These are phyloP conservation scores for Ianthella basta DNA, from an alignment of 37 sponge, comb jelly and placozoan species.

Conservation along the genomic window DNA sequence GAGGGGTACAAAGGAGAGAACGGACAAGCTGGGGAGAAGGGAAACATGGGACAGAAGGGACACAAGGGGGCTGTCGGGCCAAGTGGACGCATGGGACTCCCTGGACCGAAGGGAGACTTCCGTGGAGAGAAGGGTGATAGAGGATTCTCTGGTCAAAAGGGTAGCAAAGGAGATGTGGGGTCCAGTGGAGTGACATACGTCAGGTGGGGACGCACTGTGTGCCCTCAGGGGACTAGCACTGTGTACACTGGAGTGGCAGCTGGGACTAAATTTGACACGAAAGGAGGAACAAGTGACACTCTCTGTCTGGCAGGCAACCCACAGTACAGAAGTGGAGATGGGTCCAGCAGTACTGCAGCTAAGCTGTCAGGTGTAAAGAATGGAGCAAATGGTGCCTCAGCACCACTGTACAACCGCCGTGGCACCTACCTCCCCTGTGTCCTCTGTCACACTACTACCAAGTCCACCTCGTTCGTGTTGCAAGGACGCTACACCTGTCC, in stretches of 20 bases:
- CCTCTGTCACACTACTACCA: neutral
- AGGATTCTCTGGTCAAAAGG: neutral
- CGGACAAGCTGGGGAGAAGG: no score
- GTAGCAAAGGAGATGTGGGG: neutral
- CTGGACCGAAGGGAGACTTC: neutral
- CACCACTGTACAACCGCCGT: neutral
- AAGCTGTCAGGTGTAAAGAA: neutral
- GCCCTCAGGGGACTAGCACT: neutral
- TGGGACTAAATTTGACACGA: neutral
- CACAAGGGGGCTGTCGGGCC: neutral
- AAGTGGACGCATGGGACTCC: no score
- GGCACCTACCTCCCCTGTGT: neutral
- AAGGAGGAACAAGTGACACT: constrained; percentile 1
- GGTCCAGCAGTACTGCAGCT: neutral
- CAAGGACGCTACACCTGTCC: neutral
- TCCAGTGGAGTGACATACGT: constrained; percentile 3
- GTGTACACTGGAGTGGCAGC: constrained; percentile 4
- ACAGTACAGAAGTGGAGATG: neutral
- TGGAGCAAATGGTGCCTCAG: neutral
- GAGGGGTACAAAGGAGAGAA: no score
- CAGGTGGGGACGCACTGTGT: neutral
- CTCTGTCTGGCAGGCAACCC: neutral
- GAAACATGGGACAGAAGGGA: no score
- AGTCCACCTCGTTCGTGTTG: neutral
- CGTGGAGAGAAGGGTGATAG: no score